These are phyloP conservation scores for Corythaixoides concolor DNA, from an alignment of 2,113 vertebrate genomes.

Conservation along the genomic window DNA sequence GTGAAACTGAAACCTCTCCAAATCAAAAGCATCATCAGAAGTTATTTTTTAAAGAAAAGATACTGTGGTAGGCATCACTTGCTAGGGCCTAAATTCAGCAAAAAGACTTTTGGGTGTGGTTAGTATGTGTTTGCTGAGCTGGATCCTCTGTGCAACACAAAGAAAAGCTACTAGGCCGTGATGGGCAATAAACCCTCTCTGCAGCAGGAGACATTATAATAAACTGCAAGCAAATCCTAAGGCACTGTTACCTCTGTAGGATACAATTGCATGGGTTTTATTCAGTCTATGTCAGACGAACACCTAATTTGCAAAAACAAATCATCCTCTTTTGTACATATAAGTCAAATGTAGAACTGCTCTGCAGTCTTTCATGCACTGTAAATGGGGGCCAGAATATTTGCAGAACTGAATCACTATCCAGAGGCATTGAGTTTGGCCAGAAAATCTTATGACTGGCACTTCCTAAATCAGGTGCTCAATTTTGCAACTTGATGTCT, in stretches of 20 bases:
- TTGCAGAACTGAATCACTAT: not conserved
- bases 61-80: not conserved
- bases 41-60: not conserved
- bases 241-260: not conserved
- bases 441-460: not conserved
- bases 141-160: not conserved
- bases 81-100: not conserved
- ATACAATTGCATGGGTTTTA: not conserved
- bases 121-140: not conserved
- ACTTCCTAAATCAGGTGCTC: not conserved
- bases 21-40: not conserved
- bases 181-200: not conserved
- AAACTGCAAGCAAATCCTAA: not conserved
- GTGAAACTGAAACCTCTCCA: not conserved
- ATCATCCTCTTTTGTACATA: not conserved
- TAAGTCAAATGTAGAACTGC: not conserved
- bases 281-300: not conserved
- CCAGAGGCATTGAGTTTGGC: not conserved
- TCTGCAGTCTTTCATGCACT: not conserved
- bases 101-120: not conserved
- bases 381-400: not conserved
- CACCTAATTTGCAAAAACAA: not conserved
- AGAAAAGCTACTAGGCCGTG: not conserved
- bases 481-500: not conserved
- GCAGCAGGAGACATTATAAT: not conserved